Base-by-base conservation (phyloP, 2,888 invertebrate genomes). In the Clusia tigrina region DNA sequence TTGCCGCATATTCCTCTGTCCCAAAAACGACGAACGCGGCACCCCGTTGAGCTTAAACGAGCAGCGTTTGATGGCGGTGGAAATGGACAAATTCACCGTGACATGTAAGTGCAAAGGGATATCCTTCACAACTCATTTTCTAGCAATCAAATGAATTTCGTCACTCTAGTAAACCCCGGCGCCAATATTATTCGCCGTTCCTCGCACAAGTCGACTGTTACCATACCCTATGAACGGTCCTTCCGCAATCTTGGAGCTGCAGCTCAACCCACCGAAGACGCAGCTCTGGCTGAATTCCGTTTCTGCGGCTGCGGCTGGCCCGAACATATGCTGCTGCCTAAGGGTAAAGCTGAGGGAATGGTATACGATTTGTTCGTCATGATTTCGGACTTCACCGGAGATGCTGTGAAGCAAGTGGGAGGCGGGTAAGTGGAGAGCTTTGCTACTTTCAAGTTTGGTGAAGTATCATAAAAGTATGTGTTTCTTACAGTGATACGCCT, bases 221-320 rank as follows among this genome's bases (percentile, higher is more conserved):
- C 92, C 2, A 90, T 91, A 73, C 91, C 91, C 0, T 91, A 89
- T 81, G 91, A 91, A 78, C 85, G 89, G 64, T 91, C 90, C 3
- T 93, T 91, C 88, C 86, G 90, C 3, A 78, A 51, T 5, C 42
- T 71, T 1, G 12, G 65, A 9, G 24, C 56, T 10, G 10, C 66
- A 6, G 24, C 56, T n/a, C 20, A 58, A 5, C 69, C 69, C 60
- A 12, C 42, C 1, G 2, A 60, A 42, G 9, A 18, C 15, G 2
- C 60, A 63, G 9, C 57, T 24, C 52, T 67, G 17, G 66, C 64
- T 20, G 17, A 46, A 1, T 69, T 62, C 65, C 61, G 65, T 42
- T 65, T 37, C 57, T 67, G 67, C 26, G 59, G 65, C 17, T 67
- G 67, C 51, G 67, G 67, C 6, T 67, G 65, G 67, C 67, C 67